These are phyloP conservation scores for Distichodus sexfasciatus DNA, from an alignment of 2,797 vertebrate species.

Conservation along the genomic window DNA sequence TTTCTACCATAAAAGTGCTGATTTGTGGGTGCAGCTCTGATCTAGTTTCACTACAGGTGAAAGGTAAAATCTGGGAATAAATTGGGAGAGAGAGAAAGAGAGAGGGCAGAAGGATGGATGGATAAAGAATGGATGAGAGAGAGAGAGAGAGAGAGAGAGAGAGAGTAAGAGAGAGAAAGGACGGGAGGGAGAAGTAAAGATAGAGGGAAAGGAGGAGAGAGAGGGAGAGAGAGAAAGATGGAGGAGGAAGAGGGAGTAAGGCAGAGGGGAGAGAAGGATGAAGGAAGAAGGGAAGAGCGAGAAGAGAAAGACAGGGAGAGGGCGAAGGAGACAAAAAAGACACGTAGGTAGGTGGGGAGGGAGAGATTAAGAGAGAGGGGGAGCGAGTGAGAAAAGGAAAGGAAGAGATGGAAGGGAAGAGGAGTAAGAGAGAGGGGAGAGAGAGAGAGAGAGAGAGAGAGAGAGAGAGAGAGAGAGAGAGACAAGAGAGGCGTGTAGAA, in stretches of 20 bases:
- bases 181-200: not conserved
- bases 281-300: not conserved
- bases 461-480: not conserved
- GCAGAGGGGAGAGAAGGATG: not conserved
- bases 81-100: not conserved
- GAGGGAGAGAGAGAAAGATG: not conserved
- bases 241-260: slow-evolving; percentile 2
- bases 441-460: not conserved
- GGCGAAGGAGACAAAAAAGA: too few relatives aligned
- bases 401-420: not conserved
- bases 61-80: not conserved
- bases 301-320: not conserved
- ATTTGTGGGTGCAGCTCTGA: not conserved
- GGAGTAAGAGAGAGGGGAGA: not conserved
- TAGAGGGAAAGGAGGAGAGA: not conserved
- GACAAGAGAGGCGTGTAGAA: not conserved
- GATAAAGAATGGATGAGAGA: slow-evolving; percentile 25
- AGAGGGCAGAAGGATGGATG: not conserved
- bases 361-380: slow-evolving; percentile 30
- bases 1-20: not conserved
- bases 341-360: too few relatives aligned
- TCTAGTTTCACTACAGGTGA: not conserved
- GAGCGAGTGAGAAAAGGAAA: not conserved
- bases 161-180: not conserved
- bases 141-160: slow-evolving; percentile 23